Conservation (phyloP, 1,140 invertebrate genomes). For the Littorina saxatilis region DNA sequence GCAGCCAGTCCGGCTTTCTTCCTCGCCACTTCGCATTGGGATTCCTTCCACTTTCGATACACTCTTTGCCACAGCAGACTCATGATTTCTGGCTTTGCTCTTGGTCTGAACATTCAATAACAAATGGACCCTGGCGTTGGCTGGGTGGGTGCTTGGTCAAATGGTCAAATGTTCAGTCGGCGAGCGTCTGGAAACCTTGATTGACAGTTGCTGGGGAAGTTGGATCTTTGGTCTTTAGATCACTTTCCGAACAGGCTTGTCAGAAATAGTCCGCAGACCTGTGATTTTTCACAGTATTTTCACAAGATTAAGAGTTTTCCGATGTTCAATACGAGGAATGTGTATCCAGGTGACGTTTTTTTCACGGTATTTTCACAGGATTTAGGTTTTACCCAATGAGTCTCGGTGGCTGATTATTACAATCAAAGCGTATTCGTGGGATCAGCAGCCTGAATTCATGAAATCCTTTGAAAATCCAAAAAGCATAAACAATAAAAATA, state of each 20-base stretch:
- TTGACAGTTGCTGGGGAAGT: not conserved
- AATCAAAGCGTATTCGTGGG: too few relatives aligned
- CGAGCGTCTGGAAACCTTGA: not conserved
- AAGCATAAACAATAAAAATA: too few relatives aligned
- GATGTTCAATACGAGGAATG: too few relatives aligned
- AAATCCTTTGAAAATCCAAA: too few relatives aligned
- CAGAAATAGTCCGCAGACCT: not conserved
- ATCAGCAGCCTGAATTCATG: too few relatives aligned
- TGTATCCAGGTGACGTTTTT: too few relatives aligned
- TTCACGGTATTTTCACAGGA: too few relatives aligned
- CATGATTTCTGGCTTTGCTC: constrained; percentile 5
- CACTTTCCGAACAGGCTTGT: not conserved
- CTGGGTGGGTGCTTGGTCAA: not conserved
- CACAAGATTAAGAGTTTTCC: too few relatives aligned
- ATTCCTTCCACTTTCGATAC: constrained; percentile 39
- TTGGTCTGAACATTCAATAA: constrained; percentile 21
- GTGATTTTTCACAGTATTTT: not conserved
- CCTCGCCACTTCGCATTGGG: constrained; percentile 30
- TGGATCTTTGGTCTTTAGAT: not conserved
- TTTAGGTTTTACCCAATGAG: too few relatives aligned
- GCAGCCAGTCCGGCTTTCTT: constrained; percentile 35
- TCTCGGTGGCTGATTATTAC: too few relatives aligned
- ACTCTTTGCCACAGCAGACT: constrained; percentile 38
- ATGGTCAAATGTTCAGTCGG: not conserved
- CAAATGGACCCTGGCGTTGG: not conserved